A percentile compares a stretch with the other conserved stretches of the same genome.
phyloP scores from a whole-genome alignment of 1,140 invertebrate species.

The Sinella curviseta region DNA sequence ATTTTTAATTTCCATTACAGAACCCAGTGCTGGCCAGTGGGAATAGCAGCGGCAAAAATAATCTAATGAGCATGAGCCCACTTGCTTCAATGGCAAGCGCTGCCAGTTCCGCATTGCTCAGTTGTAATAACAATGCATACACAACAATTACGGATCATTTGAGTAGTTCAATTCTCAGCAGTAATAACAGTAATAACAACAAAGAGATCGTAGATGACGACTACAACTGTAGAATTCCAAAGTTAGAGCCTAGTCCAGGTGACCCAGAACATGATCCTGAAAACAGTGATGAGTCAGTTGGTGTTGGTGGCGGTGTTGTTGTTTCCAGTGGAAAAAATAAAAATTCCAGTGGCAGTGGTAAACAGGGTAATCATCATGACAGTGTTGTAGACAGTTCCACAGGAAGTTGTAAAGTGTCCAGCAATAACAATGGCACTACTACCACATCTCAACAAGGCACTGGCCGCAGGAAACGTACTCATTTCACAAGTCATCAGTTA shows the following conservation, averaged over 20 bases:
- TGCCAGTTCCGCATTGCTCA: conserved; percentile 2
- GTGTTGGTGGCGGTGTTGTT: background rate
- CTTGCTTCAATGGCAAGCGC: conserved; percentile 16
- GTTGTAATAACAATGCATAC: conserved; percentile 20
- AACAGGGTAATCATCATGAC: conserved; percentile 12
- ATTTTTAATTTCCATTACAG: background rate
- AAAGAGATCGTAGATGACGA: conserved; percentile 14
- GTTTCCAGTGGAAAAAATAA: background rate
- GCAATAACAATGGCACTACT: background rate
- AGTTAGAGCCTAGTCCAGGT: background rate
- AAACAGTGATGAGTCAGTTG: conserved; percentile 17
- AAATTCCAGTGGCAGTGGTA: background rate
- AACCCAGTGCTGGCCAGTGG: conserved; percentile 10
- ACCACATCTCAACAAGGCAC: background rate
- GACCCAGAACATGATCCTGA: conserved; percentile 10
- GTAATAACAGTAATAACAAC: conserved; percentile 1
- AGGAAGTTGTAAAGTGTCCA: conserved; percentile 7
- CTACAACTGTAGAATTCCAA: conserved; percentile 15
- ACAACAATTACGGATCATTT: conserved; percentile 13
- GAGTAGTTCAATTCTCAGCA: conserved; percentile 6
- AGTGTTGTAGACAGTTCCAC: conserved; percentile 9
- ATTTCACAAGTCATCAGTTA: conserved; percentile 15
- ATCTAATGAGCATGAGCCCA: conserved; percentile 16
- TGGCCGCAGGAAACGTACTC: background rate
- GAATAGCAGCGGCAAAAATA: conserved; percentile 4